These are phyloP conservation scores for Delphinapterus leucas DNA, from an alignment of 2,113 vertebrate genomes.

Conservation along the genomic window DNA sequence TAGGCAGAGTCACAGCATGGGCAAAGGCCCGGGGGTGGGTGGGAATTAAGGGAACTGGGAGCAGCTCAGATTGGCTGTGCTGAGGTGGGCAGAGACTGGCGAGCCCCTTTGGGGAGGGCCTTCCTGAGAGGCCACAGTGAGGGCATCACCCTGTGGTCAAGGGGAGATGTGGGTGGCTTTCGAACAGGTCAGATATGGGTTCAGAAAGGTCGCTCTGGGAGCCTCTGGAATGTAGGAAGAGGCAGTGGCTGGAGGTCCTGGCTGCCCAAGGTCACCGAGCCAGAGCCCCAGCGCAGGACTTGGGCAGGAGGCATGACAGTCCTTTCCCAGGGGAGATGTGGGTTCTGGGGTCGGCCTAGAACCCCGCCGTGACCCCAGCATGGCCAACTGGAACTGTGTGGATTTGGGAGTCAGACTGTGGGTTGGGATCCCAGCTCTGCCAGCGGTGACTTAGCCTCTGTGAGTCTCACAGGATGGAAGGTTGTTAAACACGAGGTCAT, in stretches of 20 bases:
- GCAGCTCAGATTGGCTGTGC: not conserved
- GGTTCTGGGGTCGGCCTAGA: not conserved
- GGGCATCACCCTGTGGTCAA: too few relatives aligned
- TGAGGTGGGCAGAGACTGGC: not conserved
- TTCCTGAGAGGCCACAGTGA: not conserved
- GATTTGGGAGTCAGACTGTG: not conserved
- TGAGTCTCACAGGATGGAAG: not conserved
- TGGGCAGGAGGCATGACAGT: not conserved
- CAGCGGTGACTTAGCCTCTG: not conserved
- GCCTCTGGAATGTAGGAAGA: not conserved
- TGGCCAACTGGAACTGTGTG: not conserved
- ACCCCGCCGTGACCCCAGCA: not conserved
- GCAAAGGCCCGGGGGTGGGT: not conserved
- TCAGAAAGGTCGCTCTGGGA: not conserved
- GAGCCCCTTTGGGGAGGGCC: not conserved
- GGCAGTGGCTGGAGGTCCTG: not conserved
- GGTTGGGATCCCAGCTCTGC: not conserved
- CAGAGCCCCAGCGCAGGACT: not conserved
- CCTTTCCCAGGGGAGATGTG: not conserved
- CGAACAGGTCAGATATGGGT: not conserved
- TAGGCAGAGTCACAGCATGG: not conserved
- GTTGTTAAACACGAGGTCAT: not conserved
- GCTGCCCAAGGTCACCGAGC: not conserved
- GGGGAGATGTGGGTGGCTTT: not conserved
- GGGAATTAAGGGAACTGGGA: rapidly evolving